A percentile compares a stretch with the other conserved stretches of the same genome.
Evolutionary conservation across 2,113 vertebrate species (phyloP).

Genomic region (Centropus bengalensis): DNA sequence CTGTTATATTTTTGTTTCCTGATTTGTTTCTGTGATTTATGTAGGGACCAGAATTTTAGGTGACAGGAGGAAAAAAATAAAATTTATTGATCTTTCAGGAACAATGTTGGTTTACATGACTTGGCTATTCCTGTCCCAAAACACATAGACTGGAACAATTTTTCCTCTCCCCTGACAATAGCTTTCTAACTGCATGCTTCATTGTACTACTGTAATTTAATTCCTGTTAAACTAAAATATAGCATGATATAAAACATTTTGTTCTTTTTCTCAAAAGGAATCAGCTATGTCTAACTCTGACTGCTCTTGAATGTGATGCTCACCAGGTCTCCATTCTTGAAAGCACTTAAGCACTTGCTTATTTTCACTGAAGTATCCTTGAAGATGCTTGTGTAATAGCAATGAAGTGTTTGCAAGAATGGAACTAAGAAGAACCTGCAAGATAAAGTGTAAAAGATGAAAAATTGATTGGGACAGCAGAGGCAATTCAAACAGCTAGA

Average conservation of each 20-base stretch:
- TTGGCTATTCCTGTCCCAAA: not conserved
- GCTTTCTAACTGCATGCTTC: not conserved
- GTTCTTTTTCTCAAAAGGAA: not conserved
- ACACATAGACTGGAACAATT: not conserved
- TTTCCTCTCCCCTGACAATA: not conserved
- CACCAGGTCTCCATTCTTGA: conserved; percentile 15
- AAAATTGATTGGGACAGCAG: not conserved
- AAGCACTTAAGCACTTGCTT: conserved; percentile 22
- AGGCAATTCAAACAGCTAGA: not conserved
- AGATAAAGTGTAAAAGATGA: not conserved
- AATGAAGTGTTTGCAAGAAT: not conserved
- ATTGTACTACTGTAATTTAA: not conserved
- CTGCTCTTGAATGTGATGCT: conserved; percentile 15
- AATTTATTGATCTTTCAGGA: not conserved
- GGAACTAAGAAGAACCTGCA: not conserved
- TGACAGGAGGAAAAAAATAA: not conserved
- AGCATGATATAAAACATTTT: not conserved
- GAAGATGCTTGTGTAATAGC: not conserved
- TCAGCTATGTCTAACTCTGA: not conserved
- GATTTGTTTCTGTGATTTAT: not conserved
- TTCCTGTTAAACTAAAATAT: not conserved
- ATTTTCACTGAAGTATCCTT: conserved; percentile 23
- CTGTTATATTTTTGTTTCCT: not conserved
- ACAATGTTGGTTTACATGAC: not conserved
- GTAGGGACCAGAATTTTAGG: not conserved